A percentile compares a stretch with the other conserved stretches of the same genome.
phyloP scores from a whole-genome alignment of 1,140 invertebrate genomes.

The Formica exsecta region DNA sequence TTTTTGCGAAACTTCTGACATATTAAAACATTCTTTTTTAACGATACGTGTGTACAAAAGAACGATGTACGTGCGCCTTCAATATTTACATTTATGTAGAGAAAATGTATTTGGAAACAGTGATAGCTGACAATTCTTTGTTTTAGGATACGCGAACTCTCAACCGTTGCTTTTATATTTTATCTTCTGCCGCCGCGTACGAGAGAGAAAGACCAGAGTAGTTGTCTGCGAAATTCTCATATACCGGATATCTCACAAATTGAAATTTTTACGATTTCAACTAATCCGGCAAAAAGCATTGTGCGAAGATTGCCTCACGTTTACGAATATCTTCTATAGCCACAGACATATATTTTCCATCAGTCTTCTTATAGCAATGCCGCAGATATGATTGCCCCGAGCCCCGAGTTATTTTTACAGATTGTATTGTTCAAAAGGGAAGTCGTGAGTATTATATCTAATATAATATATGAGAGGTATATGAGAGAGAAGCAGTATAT shows the following conservation, averaged over 20 bases:
- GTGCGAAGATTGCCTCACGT: slow-evolving; percentile 26
- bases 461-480: background rate
- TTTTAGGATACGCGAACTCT: background rate
- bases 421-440: background rate
- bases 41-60: background rate
- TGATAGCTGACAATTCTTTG: slow-evolving; percentile 22
- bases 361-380: background rate
- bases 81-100: slow-evolving; percentile 12
- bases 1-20: background rate
- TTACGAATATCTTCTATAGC: background rate
- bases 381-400: background rate
- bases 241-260: slow-evolving; percentile 18
- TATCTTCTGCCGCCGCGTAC: background rate
- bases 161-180: slow-evolving; percentile 13
- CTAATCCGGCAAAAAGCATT: background rate
- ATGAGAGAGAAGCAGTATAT: background rate
- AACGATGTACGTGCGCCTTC: background rate
- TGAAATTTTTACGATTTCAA: slow-evolving; percentile 37
- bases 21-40: slow-evolving; percentile 24
- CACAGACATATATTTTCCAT: background rate
- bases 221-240: background rate
- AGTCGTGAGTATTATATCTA: background rate
- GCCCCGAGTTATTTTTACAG: background rate
- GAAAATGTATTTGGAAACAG: slow-evolving; percentile 12
- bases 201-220: background rate